Base-by-base conservation (phyloP, 2,888 invertebrate species). In the Drosophila falleni region DNA sequence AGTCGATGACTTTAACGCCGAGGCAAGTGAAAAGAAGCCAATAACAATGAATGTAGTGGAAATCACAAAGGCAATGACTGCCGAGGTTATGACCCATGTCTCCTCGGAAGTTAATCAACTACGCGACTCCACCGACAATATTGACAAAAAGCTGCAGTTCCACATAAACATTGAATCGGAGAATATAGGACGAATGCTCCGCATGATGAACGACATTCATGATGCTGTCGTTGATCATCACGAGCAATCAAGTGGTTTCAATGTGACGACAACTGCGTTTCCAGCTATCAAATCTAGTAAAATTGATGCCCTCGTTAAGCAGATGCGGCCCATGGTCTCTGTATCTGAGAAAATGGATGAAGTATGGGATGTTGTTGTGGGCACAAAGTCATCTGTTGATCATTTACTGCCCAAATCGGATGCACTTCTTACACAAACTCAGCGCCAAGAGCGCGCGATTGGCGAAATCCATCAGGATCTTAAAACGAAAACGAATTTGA, bases 321-420 rank as follows among this genome's bases (percentile, higher is more conserved):
- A 97, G 93, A 97, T 97, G 90, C 95, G 95, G 77, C 97, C 97
- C 0, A 97, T 97, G 93, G 95, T 97, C 89, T 96, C 95, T 60
- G 97, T 97, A 0, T 96, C 97, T 0, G 97, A 97, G 90, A 97
- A 97, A 92, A 97, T 97, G 97, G 97, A 97, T 85, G 96, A 97
- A 92, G 97, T 97, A 4, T 97, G 97, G 97, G 96, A 97, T 90
- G 97, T 97, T 5, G 97, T 97, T 11, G 97, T 97, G 1, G 97
- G 97, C 13, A 97, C 97, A 3, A 97, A 97, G 90, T 97, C 96
- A 86, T 96, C 97, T 0, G 97, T 97, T 0, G 97, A 97, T 91
- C 96, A 97, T 91, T 93, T 97, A 56, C 94, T 97, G 41, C 97
- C 97, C 1, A 97, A 97, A 92, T 97, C 97, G 0, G 97, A 97